Conservation (phyloP, 2,113 vertebrate species). For the Zingel zingel region DNA sequence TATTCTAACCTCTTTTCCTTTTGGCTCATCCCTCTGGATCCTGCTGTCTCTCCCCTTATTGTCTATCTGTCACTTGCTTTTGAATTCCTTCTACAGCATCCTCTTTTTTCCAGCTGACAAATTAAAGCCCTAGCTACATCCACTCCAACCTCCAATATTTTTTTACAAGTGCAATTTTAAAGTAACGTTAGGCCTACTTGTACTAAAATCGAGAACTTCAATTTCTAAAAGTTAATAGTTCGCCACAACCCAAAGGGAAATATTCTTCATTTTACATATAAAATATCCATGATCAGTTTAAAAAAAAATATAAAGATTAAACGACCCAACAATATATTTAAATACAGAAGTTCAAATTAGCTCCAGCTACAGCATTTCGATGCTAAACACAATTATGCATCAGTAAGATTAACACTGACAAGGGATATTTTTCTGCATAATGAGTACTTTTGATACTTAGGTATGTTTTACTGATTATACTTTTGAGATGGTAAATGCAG, state of each 20-base stretch:
- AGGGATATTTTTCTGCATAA: not conserved
- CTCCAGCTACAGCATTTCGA: not conserved
- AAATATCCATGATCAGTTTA: not conserved
- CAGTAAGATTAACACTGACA: not conserved
- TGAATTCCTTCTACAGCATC: not conserved
- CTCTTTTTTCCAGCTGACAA: not conserved
- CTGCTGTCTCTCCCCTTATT: slow-evolving; percentile 14
- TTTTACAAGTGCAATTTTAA: not conserved
- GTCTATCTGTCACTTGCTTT: slow-evolving; percentile 27
- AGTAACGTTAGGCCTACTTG: not conserved
- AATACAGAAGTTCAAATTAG: not conserved
- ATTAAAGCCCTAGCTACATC: not conserved
- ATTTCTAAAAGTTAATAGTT: not conserved
- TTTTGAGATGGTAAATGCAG: not conserved
- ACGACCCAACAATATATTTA: not conserved
- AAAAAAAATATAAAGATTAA: not conserved
- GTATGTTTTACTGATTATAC: not conserved
- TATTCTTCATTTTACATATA: not conserved
- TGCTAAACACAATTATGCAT: not conserved
- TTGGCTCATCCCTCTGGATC: slow-evolving; percentile 54
- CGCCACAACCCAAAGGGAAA: not conserved
- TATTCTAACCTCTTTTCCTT: slow-evolving; percentile 43
- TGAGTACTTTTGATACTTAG: not conserved
- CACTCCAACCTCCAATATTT: not conserved
- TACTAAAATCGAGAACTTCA: not conserved